A percentile compares a stretch with the other conserved stretches of the same genome.
These are phyloP conservation scores for Brachionus calyciflorus DNA, from an alignment of 1,140 invertebrate genomes.

Conservation along the genomic window DNA sequence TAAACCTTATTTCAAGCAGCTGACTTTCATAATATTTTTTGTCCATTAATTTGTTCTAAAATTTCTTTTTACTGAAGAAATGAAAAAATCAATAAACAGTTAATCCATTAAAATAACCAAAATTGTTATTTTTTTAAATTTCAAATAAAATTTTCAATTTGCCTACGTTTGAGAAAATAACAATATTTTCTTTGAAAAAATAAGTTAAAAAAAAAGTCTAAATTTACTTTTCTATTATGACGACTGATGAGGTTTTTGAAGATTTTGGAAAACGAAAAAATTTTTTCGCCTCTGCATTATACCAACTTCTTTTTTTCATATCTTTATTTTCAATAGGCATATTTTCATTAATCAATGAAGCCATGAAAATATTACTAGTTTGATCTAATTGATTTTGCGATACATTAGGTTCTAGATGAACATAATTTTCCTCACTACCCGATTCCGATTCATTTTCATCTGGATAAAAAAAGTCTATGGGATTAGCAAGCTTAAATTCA, in stretches of 20 bases:
- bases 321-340: background rate
- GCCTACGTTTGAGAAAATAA: no score
- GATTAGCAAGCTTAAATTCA: constrained; percentile 3
- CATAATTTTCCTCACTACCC: background rate
- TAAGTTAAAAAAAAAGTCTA: no score
- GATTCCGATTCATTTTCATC: background rate
- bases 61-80: no score
- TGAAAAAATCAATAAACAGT: no score
- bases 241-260: background rate
- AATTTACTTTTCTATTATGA: constrained; percentile 16
- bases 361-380: background rate
- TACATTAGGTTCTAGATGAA: background rate
- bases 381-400: background rate
- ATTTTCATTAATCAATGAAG: background rate
- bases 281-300: background rate
- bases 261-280: background rate
- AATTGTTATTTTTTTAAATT: no score
- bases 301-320: constrained; percentile 12
- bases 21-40: no score
- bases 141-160: no score
- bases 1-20: no score
- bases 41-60: no score
- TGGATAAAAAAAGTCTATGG: background rate
- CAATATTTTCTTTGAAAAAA: background rate
- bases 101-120: no score